phyloP scores from a whole-genome alignment of 2,113 vertebrate genomes.

The Dermatemys mawii region DNA sequence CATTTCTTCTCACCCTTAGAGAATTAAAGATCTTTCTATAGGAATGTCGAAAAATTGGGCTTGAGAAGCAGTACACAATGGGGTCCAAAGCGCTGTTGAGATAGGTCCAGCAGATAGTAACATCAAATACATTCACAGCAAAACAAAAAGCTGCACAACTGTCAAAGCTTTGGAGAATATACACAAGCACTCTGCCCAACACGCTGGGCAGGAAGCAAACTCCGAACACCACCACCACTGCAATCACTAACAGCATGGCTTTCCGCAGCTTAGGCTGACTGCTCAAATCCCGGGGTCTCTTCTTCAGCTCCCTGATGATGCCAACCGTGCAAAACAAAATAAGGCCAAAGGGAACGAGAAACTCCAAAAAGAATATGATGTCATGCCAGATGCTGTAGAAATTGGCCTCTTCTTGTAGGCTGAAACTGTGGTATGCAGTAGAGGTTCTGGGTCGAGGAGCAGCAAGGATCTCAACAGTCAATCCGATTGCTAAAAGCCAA shows the following conservation, averaged over 20 bases:
- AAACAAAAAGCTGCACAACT: neutral
- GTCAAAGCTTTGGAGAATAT: neutral
- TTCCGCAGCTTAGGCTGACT: slow-evolving; percentile 16
- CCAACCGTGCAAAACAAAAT: neutral
- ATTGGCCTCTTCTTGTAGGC: neutral
- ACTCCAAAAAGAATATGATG: slow-evolving; percentile 31
- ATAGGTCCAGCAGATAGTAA: slow-evolving; percentile 74
- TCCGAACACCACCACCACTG: slow-evolving; percentile 72
- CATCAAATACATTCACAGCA: neutral
- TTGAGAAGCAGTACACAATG: slow-evolving; percentile 74
- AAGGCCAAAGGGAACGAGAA: slow-evolving; percentile 26
- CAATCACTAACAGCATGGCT: neutral
- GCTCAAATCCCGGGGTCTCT: neutral
- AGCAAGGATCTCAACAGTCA: slow-evolving; percentile 40
- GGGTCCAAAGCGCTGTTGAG: slow-evolving; percentile 74
- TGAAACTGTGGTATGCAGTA: slow-evolving; percentile 32
- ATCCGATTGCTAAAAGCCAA: slow-evolving; percentile 52
- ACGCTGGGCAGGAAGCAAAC: slow-evolving; percentile 77
- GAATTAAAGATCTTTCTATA: slow-evolving; percentile 2
- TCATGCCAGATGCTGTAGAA: neutral
- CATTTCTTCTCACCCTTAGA: neutral
- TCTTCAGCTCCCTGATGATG: neutral
- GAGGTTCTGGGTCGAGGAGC: neutral
- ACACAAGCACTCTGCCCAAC: slow-evolving; percentile 40
- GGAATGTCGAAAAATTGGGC: slow-evolving; percentile 8